Base-by-base conservation (phyloP, 2,113 vertebrate genomes). In the Oreochromis aureus region DNA sequence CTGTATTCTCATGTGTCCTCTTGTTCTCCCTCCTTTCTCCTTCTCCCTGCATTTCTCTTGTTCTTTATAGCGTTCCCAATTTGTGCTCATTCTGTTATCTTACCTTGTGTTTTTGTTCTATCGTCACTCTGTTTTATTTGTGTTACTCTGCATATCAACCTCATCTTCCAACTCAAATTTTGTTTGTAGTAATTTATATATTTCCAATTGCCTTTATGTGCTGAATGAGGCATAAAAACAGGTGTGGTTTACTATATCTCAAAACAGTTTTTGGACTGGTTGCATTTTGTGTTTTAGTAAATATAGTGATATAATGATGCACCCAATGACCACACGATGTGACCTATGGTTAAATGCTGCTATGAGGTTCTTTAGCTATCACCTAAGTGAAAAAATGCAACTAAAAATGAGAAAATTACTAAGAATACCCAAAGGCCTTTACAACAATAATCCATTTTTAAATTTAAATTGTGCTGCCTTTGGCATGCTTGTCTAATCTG, bases 1-100 rank as follows among this genome's bases (percentile, higher is more conserved):
- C 90, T 93, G 86, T 91, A 80, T 83, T 89, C 91, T 92, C 91
- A 86, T 92, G 84, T 84, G 88, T 88, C 87, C 89, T 89, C 82
- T 84, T 30, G 4, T 73, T 83, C 82, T 86, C 41, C 71, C 36
- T 54, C 56, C 80, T 63, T 54, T 78, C 84, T 85, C 83, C 66
- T 55, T 41, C 63, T 48, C 58, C 63, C 36, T 73, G 27, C 58
- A 30, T 44, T 36, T 27, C 84, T 22, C 53, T 81, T 46, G 2
- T 55, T 87, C 69, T 36, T 27, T 34, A 85, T 86, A 86, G 27
- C 51, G 56, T 79, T 58, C 54, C 63, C 63, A 69, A 48, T 89
- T 76, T 81, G 80, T 93, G 85, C 87, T 59, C 80, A 39, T 91
- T 85, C 18, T 19, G 5, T 66, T 56, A 84, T 56, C 27, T 59